These are phyloP conservation scores for Gymnodraco acuticeps DNA, from an alignment of 2,797 vertebrate species.

Conservation along the genomic window DNA sequence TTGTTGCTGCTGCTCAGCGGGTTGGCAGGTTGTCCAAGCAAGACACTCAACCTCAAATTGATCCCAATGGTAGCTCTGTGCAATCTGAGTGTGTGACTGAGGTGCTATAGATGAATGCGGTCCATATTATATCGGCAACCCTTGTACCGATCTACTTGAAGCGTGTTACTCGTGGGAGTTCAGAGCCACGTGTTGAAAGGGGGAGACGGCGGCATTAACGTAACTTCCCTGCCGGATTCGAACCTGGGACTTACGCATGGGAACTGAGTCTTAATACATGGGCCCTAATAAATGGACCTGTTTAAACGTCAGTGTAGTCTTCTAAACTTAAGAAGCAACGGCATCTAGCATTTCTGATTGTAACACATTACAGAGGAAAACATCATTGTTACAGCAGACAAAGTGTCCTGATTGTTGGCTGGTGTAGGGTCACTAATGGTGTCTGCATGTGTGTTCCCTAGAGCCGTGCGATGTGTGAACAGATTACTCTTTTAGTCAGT, in stretches of 20 bases:
- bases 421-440: background rate
- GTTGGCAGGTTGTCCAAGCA: background rate
- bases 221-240: too few relatives aligned
- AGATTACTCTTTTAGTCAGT: background rate
- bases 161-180: too few relatives aligned
- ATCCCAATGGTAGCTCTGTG: background rate
- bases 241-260: too few relatives aligned
- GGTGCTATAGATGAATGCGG: background rate
- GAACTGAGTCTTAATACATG: too few relatives aligned
- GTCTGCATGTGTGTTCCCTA: background rate
- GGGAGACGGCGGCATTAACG: too few relatives aligned
- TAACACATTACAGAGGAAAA: background rate
- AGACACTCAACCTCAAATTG: constrained; percentile 2
- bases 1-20: constrained; percentile 1
- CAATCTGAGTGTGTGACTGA: background rate
- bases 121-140: too few relatives aligned
- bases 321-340: background rate
- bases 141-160: too few relatives aligned
- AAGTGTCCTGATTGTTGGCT: background rate
- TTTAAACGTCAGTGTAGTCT: too few relatives aligned
- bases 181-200: too few relatives aligned
- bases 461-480: background rate
- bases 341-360: background rate
- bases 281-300: too few relatives aligned
- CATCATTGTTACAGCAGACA: background rate